Conservation (phyloP, 2,888 invertebrate genomes). For the Polyploca ridens region DNA sequence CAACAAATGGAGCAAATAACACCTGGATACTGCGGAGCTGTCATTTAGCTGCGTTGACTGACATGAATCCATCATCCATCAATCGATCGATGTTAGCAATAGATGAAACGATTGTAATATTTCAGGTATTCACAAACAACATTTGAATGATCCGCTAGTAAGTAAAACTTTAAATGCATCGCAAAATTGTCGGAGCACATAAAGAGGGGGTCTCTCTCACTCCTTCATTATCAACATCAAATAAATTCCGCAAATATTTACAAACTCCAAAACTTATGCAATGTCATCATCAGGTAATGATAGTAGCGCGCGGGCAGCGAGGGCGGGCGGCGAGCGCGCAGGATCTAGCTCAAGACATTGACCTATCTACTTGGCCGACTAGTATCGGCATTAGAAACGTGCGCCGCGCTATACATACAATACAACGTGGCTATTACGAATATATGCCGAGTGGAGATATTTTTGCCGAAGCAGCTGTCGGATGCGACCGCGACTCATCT, state of each 20-base stretch:
- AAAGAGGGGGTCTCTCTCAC: too few species aligned
- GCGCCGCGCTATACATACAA: slow-evolving; percentile 33
- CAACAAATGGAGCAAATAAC: not conserved
- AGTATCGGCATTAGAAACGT: slow-evolving; percentile 50
- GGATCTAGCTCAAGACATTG: slow-evolving; percentile 75
- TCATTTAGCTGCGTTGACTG: not conserved
- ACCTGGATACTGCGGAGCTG: not conserved
- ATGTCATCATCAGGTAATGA: not conserved
- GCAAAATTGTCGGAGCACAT: too few species aligned
- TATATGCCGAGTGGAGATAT: slow-evolving; percentile 69
- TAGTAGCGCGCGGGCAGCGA: slow-evolving; percentile 23
- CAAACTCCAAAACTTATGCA: not conserved
- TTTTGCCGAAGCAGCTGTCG: slow-evolving; percentile 72
- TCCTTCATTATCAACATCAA: too few species aligned
- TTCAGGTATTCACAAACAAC: not conserved
- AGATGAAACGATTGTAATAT: slow-evolving; percentile 2
- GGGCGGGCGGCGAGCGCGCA: slow-evolving; percentile 34
- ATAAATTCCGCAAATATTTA: too few species aligned
- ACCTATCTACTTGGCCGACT: slow-evolving; percentile 70
- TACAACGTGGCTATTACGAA: slow-evolving; percentile 45
- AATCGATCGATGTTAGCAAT: not conserved
- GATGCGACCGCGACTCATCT: slow-evolving; percentile 61
- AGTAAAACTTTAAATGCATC: too few species aligned
- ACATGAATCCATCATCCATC: not conserved
- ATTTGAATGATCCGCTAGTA: not conserved